These are phyloP conservation scores for Ctenodactylus gundi DNA, from an alignment of 2,113 vertebrate species.

Conservation along the genomic window DNA sequence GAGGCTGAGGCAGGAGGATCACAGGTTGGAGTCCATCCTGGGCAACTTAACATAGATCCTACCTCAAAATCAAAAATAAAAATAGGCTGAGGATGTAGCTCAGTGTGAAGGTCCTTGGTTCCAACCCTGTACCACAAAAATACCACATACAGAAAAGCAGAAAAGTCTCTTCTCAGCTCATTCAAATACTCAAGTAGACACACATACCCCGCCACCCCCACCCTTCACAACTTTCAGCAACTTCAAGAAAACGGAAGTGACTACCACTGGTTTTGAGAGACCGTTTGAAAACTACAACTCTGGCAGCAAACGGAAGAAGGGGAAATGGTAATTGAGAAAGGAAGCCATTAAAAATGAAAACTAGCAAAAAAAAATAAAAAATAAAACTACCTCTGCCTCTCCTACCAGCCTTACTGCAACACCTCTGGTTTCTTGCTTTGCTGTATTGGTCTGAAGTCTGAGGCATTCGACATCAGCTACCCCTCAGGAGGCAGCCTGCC, in stretches of 20 bases:
- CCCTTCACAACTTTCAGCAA: slow-evolving; percentile 25
- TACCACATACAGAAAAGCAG: too few species aligned
- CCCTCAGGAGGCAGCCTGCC: not conserved
- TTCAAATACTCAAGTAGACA: not conserved
- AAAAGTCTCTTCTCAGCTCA: not conserved
- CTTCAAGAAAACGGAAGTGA: slow-evolving; percentile 77
- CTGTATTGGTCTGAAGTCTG: not conserved
- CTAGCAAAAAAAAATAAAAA: too few species aligned
- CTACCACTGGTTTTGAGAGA: slow-evolving; percentile 60
- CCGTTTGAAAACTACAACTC: slow-evolving; percentile 69
- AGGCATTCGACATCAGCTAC: not conserved
- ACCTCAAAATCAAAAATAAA: too few species aligned
- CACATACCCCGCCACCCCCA: slow-evolving; percentile 26
- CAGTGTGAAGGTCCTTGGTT: too few species aligned
- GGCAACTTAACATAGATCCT: too few species aligned
- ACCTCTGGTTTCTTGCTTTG: not conserved
- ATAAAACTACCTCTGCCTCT: not conserved
- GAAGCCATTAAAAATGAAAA: slow-evolving; percentile 60
- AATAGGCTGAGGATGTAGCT: too few species aligned
- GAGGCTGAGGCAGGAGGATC: too few species aligned
- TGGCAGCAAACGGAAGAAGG: slow-evolving; percentile 65
- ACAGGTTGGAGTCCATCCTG: too few species aligned
- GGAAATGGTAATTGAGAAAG: slow-evolving; percentile 61
- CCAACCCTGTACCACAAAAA: too few species aligned
- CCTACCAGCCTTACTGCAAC: not conserved